A percentile compares a stretch with the other conserved stretches of the same genome.
phyloP scores from a whole-genome alignment of 2,888 invertebrate genomes.

The Cacoxenus indagator region DNA sequence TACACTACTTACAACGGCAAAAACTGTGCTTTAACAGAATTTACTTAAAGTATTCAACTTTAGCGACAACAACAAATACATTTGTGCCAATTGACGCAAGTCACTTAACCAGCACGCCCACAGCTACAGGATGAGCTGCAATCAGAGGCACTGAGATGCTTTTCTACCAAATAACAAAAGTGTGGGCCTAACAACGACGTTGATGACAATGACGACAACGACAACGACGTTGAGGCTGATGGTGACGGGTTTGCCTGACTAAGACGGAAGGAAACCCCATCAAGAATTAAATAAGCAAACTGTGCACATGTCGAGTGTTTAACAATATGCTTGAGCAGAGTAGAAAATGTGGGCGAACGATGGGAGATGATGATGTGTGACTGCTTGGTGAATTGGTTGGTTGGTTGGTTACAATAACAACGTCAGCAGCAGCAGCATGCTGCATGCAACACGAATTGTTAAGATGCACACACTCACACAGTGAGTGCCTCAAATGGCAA shows the following conservation, averaged over 20 bases:
- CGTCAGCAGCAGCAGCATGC: conserved; percentile 7
- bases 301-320: conserved; percentile 43
- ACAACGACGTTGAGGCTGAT: background rate
- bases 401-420: conserved; percentile 1
- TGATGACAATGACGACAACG: background rate
- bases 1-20: too few relatives aligned
- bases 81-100: conserved; percentile 13
- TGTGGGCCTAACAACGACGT: background rate
- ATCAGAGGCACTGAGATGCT: background rate
- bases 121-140: background rate
- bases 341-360: background rate
- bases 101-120: conserved; percentile 5
- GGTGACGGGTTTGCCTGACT: background rate
- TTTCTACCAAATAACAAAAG: conserved; percentile 5
- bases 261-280: conserved; percentile 26
- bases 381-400: background rate
- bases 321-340: conserved; percentile 40
- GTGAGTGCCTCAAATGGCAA: too few relatives aligned
- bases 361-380: background rate
- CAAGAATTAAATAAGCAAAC: conserved; percentile 45
- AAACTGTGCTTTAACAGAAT: too few relatives aligned
- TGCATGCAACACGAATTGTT: too few relatives aligned
- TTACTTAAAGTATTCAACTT: too few relatives aligned
- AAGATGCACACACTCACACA: too few relatives aligned
- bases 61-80: conserved; percentile 12